Base-by-base conservation (phyloP, 2,888 invertebrate species). In the Ecliptopera silaceata region DNA sequence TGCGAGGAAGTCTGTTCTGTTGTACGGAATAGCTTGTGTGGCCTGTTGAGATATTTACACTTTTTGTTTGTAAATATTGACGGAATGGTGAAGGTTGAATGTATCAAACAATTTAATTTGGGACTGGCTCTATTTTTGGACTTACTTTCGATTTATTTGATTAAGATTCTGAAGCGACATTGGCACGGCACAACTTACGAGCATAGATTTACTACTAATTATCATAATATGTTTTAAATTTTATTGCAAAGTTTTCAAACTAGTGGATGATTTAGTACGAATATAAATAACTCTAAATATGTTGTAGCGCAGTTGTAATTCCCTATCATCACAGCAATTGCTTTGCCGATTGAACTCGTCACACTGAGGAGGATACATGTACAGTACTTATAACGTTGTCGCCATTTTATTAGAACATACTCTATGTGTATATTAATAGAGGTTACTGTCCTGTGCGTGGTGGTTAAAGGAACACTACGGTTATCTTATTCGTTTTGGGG, bases 401-500 rank as follows among this genome's bases (percentile, higher is more conserved):
- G n/a, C n/a, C n/a, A n/a, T 22, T 39, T 22, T 12, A n/a, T 41
- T 31, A 41, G 39, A 50, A n/a, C 54, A 38, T 47, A 32, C 50
- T 47, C 50, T 59, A 39, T 38, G 5, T 0, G 4, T 15, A 22
- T 39, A 43, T 29, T 8, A 18, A 50, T 36, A 59, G 13, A 32
- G 46, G 46, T 50, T 50, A 50, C 43, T 50, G 46, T 55, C 12
- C 46, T 10, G 22, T 44, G 50, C 49, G 2, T 5, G 8, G 26
- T 31, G 52, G 55, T 57, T 66, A 26, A 64, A 58, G 72, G 73
- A 74, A 74, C 67, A 68, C 59, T 51, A 45, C 68, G 61, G 59
- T 80, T 78, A 75, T 79, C 77, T 76, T 65, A 71, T 77, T 73
- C 46, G 66, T 70, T 73, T 75, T 76, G 70, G 70, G 79, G 79